These are phyloP conservation scores for Hippasteria phrygiana DNA, from an alignment of 53 echinoderm and acorn worm genomes.

Conservation along the genomic window DNA sequence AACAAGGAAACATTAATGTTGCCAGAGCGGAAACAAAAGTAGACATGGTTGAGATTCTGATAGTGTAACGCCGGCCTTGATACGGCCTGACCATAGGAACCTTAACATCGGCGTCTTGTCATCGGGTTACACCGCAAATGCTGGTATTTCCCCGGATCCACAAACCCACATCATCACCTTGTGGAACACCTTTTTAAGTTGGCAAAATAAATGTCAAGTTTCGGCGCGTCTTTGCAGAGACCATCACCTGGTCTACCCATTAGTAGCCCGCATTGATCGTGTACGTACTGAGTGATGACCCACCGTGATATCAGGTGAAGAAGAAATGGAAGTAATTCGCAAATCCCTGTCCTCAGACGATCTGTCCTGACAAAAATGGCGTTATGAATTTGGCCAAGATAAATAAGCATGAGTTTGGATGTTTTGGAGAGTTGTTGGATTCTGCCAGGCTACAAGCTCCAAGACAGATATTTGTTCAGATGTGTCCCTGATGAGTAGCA, in stretches of 20 bases:
- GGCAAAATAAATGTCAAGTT: not conserved
- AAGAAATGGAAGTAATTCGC: too few relatives aligned
- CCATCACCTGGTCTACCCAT: conserved; percentile 57
- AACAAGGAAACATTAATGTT: conserved; percentile 62
- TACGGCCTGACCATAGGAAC: not conserved
- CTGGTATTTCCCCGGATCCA: conserved; percentile 22
- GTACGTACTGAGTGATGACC: conserved; percentile 33
- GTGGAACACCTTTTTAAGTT: conserved; percentile 12
- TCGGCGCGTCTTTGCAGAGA: not conserved
- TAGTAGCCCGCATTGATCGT: conserved; percentile 48
- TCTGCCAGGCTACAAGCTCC: not conserved
- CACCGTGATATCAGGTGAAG: not conserved
- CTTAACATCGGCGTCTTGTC: not conserved
- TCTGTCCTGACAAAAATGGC: not conserved
- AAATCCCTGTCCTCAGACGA: not conserved
- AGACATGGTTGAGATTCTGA: conserved; percentile 49
- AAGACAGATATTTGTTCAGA: conserved; percentile 53
- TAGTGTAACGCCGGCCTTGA: not conserved
- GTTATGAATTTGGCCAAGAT: conserved; percentile 31
- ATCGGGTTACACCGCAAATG: conserved; percentile 6
- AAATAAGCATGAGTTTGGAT: conserved; percentile 4
- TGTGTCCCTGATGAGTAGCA: conserved; percentile 11
- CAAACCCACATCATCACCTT: conserved; percentile 35
- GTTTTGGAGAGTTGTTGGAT: too few relatives aligned
- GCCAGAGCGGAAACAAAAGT: conserved; percentile 57